These are phyloP conservation scores for Parazoanthus swiftii DNA, from an alignment of 92 coral and sea anemone genomes.

Conservation along the genomic window DNA sequence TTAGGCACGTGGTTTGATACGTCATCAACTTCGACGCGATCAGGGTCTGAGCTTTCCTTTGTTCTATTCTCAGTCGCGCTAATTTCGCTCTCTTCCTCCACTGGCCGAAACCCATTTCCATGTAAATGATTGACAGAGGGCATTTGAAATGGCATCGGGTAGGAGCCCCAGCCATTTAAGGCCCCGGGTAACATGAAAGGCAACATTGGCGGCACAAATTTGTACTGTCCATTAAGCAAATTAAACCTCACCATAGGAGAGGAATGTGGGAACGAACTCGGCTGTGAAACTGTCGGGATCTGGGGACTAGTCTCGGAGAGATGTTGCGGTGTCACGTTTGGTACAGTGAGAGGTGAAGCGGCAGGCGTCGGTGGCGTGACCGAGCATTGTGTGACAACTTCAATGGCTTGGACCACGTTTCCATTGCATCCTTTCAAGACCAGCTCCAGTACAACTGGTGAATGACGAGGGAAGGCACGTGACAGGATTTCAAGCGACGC, in stretches of 20 bases:
- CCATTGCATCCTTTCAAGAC: constrained; percentile 92
- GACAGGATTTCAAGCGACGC: constrained; percentile 76
- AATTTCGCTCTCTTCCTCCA: neutral
- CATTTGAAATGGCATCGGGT: constrained; percentile 53
- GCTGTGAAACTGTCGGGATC: constrained; percentile 39
- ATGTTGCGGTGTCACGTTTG: constrained; percentile 39
- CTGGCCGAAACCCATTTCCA: constrained; percentile 26
- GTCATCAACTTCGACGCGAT: constrained; percentile 11
- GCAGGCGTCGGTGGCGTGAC: constrained; percentile 44
- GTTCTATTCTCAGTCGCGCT: neutral
- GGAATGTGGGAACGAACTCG: constrained; percentile 46
- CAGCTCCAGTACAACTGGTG: constrained; percentile 71
- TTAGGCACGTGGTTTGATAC: constrained; percentile 1
- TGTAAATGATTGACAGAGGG: constrained; percentile 29
- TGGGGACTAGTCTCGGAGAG: constrained; percentile 37
- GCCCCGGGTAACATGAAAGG: constrained; percentile 78
- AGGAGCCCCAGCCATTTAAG: constrained; percentile 53
- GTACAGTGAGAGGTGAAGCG: constrained; percentile 40
- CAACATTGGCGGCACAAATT: constrained; percentile 61
- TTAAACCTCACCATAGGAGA: constrained; percentile 71
- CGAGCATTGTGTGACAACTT: constrained; percentile 77
- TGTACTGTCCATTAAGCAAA: constrained; percentile 73
- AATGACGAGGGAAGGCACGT: constrained; percentile 80
- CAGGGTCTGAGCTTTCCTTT: constrained; percentile 8
- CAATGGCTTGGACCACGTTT: constrained; percentile 90